Evolutionary conservation across 2,888 invertebrate genomes (phyloP).

Genomic region (Heliconius erato): DNA sequence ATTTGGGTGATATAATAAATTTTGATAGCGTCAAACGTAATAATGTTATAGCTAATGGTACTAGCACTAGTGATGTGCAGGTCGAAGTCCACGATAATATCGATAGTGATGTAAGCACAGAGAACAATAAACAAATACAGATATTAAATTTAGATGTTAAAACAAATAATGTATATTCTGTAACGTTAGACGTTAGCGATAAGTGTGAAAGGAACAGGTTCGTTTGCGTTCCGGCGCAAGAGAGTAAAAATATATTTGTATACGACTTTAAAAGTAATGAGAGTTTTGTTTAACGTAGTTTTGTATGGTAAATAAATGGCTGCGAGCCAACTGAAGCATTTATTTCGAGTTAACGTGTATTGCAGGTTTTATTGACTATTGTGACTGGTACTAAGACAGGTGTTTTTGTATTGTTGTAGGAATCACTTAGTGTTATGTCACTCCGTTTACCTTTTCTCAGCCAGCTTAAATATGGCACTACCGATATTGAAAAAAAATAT

Average conservation of each 20-base stretch:
- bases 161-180: conserved; percentile 82
- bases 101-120: conserved; percentile 62
- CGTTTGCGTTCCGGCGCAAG: conserved; percentile 78
- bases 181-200: conserved; percentile 81
- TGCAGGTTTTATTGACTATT: conserved; percentile 10
- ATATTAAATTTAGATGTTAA: conserved; percentile 83
- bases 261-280: conserved; percentile 83
- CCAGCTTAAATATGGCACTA: background rate
- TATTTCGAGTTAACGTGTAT: conserved; percentile 52
- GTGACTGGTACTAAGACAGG: background rate
- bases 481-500: background rate
- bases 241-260: conserved; percentile 82
- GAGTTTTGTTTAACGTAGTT: conserved; percentile 74
- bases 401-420: background rate
- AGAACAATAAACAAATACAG: conserved; percentile 84
- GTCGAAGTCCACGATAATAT: conserved; percentile 67
- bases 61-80: conserved; percentile 59
- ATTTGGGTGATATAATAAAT: conserved; percentile 55
- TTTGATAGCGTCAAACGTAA: conserved; percentile 47
- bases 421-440: background rate
- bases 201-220: conserved; percentile 73
- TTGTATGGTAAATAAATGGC: conserved; percentile 56
- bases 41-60: conserved; percentile 50
- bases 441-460: background rate
- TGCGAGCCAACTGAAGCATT: conserved; percentile 66